Conservation (phyloP, 2,113 vertebrate genomes). For the Crotalus horridus region DNA sequence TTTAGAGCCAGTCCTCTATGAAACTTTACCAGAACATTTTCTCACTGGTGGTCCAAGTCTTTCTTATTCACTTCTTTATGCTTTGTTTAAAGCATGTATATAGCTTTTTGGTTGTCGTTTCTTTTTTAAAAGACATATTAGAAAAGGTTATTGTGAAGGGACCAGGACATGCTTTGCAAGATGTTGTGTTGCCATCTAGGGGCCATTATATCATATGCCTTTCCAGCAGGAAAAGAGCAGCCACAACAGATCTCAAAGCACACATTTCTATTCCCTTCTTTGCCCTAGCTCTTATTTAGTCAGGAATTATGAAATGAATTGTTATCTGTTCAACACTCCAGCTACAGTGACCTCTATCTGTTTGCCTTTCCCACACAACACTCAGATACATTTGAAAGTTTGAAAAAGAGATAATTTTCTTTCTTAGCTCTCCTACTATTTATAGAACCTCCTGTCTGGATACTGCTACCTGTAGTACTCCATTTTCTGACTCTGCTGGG, state of each 20-base stretch:
- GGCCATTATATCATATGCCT: conserved; percentile 21
- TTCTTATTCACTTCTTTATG: background rate
- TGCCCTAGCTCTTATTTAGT: background rate
- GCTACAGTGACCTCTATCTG: background rate
- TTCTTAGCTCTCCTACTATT: background rate
- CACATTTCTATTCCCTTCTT: background rate
- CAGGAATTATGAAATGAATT: background rate
- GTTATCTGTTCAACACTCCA: background rate
- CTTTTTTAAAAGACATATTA: background rate
- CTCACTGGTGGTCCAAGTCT: background rate
- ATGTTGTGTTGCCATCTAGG: conserved; percentile 68
- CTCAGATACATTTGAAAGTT: background rate
- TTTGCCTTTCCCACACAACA: background rate
- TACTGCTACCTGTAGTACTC: background rate
- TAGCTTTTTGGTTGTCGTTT: background rate
- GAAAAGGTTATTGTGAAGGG: background rate
- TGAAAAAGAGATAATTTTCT: background rate
- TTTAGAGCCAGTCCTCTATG: background rate
- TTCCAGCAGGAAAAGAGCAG: background rate
- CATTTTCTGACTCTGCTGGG: background rate
- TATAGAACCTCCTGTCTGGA: background rate
- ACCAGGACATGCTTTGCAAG: background rate
- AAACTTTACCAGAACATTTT: background rate
- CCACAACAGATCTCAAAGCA: background rate
- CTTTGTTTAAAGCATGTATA: background rate